A percentile compares a stretch with the other conserved stretches of the same genome.
Conservation (phyloP, 2,888 invertebrate genomes). For the Microplitis deprimator region DNA sequence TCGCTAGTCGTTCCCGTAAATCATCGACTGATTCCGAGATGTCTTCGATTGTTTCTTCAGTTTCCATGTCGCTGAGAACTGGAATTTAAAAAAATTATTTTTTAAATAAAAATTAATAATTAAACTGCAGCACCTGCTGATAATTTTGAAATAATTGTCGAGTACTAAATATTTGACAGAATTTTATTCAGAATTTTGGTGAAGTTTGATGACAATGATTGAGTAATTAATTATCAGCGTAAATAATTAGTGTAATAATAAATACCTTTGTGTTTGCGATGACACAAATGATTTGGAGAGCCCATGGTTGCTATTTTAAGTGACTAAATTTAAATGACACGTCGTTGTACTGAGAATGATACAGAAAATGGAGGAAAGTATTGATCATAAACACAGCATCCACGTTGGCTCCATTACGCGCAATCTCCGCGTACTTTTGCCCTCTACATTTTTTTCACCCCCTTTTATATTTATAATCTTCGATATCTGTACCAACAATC, state of each 20-base stretch:
- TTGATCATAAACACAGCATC: conserved; percentile 37
- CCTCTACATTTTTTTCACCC: conserved; percentile 2
- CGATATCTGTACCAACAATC: not conserved
- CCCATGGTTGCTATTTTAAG: conserved; percentile 20
- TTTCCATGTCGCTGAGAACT: conserved; percentile 57
- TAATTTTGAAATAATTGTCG: too few species aligned
- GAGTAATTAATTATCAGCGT: too few species aligned
- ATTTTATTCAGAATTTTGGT: too few species aligned
- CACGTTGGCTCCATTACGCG: conserved; percentile 20
- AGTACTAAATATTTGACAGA: too few species aligned
- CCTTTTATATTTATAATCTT: not conserved
- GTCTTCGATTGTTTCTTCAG: conserved; percentile 62
- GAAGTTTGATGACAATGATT: too few species aligned
- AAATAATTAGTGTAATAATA: not conserved
- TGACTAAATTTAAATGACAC: conserved; percentile 2
- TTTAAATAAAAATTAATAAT: conserved; percentile 1
- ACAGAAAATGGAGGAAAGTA: conserved; percentile 20
- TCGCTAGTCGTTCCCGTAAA: conserved; percentile 81
- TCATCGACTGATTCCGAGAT: conserved; percentile 84
- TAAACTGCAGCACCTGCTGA: not conserved
- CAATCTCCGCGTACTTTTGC: conserved; percentile 26
- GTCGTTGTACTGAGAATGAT: not conserved
- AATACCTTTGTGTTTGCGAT: conserved; percentile 37
- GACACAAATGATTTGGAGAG: conserved; percentile 37
- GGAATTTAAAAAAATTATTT: conserved; percentile 1